Evolutionary conservation across 1,140 invertebrate genomes (phyloP), one percentile per base, ranked within the genome.

Genomic region (Drosophila kurseongensis): DNA sequence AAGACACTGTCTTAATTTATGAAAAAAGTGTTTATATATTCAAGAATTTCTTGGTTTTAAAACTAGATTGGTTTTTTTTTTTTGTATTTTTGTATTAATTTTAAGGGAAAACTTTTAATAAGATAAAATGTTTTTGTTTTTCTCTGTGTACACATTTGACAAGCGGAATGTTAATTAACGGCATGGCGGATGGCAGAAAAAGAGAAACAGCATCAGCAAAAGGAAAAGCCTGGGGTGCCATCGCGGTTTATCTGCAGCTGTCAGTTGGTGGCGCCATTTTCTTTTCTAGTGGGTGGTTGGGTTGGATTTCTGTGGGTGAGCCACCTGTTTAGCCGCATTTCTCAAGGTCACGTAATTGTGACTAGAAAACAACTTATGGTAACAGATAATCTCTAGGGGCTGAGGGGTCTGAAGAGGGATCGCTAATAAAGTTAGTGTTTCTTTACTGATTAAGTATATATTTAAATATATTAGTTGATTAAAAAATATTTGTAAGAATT

Each of bases 121-220:
- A n/a, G n/a, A 18, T 18, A 2, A 18, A 18, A 18, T 2, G 0
- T 18, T 18, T 18, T 18, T 18, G 18, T 1, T 32, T 7, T 32
- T 32, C 29, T 32, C 7, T 7, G 29, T 32, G 29, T 32, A 14
- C 36, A 35, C 73, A 75, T 55, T 74, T 63, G 72, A 44, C 59
- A 65, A 66, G 75, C 81, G 77, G 59, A 74, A 78, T 78, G 76
- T 85, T 85, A 84, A 84, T 84, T 84, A 84, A 84, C 54, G 65
- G 52, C 55, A 55, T 59, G 51, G 58, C 76, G 51, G 76, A 84
- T 71, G 65, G 59, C 57, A 40, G 55, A 52, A 63, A 56, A 59
- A 44, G 45, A 45, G 41, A 48, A 58, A 66, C 27, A 45, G 23
- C 7, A 36, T 16, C 18, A 1, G 62, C 32, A 38, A 52, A 52